These are phyloP conservation scores for Bombus waltoni DNA, from an alignment of 1,140 invertebrate species.

Conservation along the genomic window DNA sequence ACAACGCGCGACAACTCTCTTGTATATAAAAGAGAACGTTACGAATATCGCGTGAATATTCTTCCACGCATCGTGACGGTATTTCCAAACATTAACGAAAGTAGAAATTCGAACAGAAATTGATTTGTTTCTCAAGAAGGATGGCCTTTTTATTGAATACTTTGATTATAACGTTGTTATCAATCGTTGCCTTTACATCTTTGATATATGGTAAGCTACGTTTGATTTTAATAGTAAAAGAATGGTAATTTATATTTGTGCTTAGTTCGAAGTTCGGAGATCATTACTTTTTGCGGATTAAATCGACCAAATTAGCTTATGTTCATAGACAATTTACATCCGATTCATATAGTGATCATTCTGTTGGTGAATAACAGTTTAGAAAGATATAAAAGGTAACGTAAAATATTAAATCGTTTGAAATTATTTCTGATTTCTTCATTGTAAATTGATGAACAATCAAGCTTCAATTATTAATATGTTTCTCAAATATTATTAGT, in stretches of 20 bases:
- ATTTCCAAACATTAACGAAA: slow-evolving; percentile 4
- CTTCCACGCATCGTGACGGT: neutral
- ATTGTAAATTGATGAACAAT: neutral
- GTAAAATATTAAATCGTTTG: neutral
- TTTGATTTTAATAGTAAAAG: neutral
- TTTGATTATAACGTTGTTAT: neutral
- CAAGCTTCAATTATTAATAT: neutral
- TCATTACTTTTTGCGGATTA: neutral
- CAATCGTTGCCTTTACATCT: neutral
- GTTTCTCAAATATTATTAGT: neutral
- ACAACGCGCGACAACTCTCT: slow-evolving; percentile 33
- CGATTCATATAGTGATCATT: neutral
- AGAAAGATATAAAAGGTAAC: neutral
- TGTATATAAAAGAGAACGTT: slow-evolving; percentile 43
- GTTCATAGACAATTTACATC: neutral
- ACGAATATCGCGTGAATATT: neutral
- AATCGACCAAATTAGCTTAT: neutral
- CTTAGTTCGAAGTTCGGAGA: neutral
- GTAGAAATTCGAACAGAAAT: neutral
- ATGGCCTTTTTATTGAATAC: neutral
- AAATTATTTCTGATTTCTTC: neutral
- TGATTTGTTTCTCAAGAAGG: neutral
- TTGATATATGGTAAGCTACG: slow-evolving; percentile 27
- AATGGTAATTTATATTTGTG: neutral
- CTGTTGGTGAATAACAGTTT: neutral